Evolutionary conservation across 2,888 invertebrate species (phyloP).

Genomic region (Liodrosophila aerea): DNA sequence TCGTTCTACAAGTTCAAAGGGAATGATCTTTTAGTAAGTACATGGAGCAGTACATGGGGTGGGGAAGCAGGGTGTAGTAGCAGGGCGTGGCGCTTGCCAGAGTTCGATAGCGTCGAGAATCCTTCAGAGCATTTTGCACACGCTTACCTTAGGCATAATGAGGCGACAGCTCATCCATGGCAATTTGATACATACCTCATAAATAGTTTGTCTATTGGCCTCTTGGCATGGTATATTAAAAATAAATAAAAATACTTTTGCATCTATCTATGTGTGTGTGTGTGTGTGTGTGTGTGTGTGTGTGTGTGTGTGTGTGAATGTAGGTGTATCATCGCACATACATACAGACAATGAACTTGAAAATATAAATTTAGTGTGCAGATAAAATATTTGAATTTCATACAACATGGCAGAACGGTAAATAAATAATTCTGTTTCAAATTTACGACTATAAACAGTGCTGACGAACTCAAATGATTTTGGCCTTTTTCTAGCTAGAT

Average conservation of each 20-base stretch:
- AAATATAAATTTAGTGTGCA: conserved; percentile 40
- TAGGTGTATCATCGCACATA: conserved; percentile 2
- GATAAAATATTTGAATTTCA: conserved; percentile 22
- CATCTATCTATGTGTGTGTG: too few species aligned
- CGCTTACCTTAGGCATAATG: conserved; percentile 38
- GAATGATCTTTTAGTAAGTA: conserved; percentile 23
- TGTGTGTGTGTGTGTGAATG: too few species aligned
- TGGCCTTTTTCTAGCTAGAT: not conserved
- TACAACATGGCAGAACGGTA: conserved; percentile 19
- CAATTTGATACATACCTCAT: conserved; percentile 44
- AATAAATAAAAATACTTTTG: conserved; percentile 47
- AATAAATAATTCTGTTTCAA: conserved; percentile 33
- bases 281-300: too few species aligned
- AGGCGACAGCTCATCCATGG: conserved; percentile 4
- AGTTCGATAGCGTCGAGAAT: conserved; percentile 36
- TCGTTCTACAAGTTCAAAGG: conserved; percentile 75
- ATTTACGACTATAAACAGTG: conserved; percentile 11
- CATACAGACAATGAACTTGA: conserved; percentile 64
- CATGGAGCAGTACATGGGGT: not conserved
- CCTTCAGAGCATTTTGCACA: not conserved
- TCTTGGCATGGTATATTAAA: conserved; percentile 26
- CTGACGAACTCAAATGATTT: not conserved
- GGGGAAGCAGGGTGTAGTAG: not conserved
- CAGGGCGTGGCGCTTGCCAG: conserved; percentile 48
- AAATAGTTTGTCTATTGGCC: conserved; percentile 6